Evolutionary conservation across 2,113 vertebrate species (phyloP).

Genomic region (Lamprologus lemairii): DNA sequence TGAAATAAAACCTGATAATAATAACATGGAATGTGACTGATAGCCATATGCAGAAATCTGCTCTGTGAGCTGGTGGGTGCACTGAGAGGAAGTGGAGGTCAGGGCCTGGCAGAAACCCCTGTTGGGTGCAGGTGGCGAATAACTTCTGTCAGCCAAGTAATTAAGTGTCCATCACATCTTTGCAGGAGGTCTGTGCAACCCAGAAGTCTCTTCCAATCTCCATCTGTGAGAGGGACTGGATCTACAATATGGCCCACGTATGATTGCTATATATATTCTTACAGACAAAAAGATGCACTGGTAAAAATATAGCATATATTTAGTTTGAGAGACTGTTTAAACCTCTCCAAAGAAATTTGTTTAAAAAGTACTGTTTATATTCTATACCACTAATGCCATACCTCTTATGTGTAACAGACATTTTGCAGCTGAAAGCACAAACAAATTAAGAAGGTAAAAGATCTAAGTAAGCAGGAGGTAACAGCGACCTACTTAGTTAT

Average conservation of each 20-base stretch:
- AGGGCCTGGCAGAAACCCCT: constrained; percentile 60
- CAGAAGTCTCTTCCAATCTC: constrained; percentile 48
- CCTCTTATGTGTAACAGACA: background rate
- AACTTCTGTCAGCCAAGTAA: constrained; percentile 71
- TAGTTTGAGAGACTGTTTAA: background rate
- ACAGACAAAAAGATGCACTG: background rate
- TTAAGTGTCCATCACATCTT: constrained; percentile 69
- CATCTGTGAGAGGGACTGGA: constrained; percentile 55
- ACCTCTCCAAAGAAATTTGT: background rate
- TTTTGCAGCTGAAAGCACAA: background rate
- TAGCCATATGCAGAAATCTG: constrained; percentile 44
- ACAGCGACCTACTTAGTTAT: background rate
- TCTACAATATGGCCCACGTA: constrained; percentile 47
- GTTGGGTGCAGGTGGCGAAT: constrained; percentile 64
- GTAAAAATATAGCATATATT: background rate
- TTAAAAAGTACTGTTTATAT: background rate
- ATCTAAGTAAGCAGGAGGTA: background rate
- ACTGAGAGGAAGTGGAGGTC: constrained; percentile 57
- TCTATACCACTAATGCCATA: background rate
- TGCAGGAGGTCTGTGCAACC: constrained; percentile 53
- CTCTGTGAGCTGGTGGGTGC: constrained; percentile 29
- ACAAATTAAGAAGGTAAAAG: background rate
- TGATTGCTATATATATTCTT: background rate
- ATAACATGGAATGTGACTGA: constrained; percentile 15
- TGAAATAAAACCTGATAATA: background rate